Percentiles rank a stretch among this genome's conserved stretches.
These are phyloP conservation scores for Dugesia japonica DNA, from an alignment of 2,888 invertebrate species.

Conservation along the genomic window DNA sequence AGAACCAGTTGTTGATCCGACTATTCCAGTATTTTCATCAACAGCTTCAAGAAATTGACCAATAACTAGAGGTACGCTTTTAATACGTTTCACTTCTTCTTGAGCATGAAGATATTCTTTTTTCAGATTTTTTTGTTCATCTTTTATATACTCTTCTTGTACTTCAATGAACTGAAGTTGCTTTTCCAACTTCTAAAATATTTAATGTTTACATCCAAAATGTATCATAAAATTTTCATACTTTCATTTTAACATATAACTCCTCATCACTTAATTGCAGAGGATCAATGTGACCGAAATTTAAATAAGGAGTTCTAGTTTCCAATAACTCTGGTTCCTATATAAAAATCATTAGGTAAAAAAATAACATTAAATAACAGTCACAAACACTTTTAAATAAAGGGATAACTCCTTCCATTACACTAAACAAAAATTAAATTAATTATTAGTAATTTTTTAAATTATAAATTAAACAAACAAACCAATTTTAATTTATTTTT, in stretches of 20 bases:
- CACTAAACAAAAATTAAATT: neutral
- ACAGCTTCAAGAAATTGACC: slow-evolving; percentile 98
- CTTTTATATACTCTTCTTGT: slow-evolving; percentile 97
- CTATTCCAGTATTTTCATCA: slow-evolving; percentile 96
- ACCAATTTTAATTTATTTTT: neutral
- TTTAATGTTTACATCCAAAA: neutral
- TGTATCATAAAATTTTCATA: slow-evolving; percentile 46
- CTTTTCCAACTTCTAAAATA: slow-evolving; percentile 52
- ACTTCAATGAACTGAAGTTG: slow-evolving; percentile 91
- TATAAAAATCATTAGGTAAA: neutral
- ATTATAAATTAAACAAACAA: neutral
- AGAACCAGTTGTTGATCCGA: slow-evolving; percentile 90
- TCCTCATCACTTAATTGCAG: slow-evolving; percentile 54
- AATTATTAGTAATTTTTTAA: neutral
- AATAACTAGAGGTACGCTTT: slow-evolving; percentile 92
- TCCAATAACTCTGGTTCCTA: neutral
- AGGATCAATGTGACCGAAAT: slow-evolving; percentile 25
- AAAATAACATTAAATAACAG: neutral
- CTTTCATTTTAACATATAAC: slow-evolving; percentile 84
- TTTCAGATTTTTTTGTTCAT: slow-evolving; percentile 91
- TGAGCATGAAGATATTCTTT: slow-evolving; percentile 93
- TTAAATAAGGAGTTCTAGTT: neutral
- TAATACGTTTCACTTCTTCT: slow-evolving; percentile 78
- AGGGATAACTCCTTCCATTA: neutral
- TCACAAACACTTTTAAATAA: neutral